phyloP scores from a whole-genome alignment of 2,888 invertebrate species.

The Acleris cristana region DNA sequence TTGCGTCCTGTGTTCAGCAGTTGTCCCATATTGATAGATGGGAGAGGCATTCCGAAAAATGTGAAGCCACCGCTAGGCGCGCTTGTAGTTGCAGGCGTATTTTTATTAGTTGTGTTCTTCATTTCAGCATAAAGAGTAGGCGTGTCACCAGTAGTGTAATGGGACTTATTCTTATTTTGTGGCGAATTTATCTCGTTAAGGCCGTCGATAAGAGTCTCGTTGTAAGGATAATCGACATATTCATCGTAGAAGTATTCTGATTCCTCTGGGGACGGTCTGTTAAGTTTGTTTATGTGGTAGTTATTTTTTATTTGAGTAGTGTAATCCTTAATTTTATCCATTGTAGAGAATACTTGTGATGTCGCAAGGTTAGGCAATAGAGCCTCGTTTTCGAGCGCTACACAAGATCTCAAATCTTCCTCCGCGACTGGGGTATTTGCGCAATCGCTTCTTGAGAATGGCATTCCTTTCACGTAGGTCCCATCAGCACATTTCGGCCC shows the following conservation, averaged over 20 bases:
- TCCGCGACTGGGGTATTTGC: conserved; percentile 69
- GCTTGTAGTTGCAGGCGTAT: conserved; percentile 64
- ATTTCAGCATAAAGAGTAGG: conserved; percentile 78
- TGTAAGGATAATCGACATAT: conserved; percentile 90
- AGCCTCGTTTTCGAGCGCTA: conserved; percentile 88
- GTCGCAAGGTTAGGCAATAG: conserved; percentile 80
- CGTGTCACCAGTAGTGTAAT: conserved; percentile 81
- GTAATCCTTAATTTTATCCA: conserved; percentile 82
- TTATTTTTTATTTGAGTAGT: conserved; percentile 72
- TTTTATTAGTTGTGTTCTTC: conserved; percentile 64
- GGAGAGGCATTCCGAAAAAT: conserved; percentile 93
- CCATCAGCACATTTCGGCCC: conserved; percentile 93
- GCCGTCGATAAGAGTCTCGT: conserved; percentile 80
- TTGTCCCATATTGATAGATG: conserved; percentile 88
- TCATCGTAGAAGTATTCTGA: conserved; percentile 93
- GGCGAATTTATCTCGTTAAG: conserved; percentile 60
- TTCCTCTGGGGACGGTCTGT: conserved; percentile 88
- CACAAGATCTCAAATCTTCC: conserved; percentile 83
- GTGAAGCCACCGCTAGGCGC: conserved; percentile 87
- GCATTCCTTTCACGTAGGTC: conserved; percentile 88
- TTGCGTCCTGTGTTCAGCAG: conserved; percentile 82
- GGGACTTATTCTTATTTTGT: conserved; percentile 63
- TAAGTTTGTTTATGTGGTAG: conserved; percentile 75
- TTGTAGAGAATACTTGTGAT: conserved; percentile 83
- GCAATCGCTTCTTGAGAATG: conserved; percentile 89